These are phyloP conservation scores for Drosophila merina DNA, from an alignment of 2,888 invertebrate genomes.

Conservation along the genomic window DNA sequence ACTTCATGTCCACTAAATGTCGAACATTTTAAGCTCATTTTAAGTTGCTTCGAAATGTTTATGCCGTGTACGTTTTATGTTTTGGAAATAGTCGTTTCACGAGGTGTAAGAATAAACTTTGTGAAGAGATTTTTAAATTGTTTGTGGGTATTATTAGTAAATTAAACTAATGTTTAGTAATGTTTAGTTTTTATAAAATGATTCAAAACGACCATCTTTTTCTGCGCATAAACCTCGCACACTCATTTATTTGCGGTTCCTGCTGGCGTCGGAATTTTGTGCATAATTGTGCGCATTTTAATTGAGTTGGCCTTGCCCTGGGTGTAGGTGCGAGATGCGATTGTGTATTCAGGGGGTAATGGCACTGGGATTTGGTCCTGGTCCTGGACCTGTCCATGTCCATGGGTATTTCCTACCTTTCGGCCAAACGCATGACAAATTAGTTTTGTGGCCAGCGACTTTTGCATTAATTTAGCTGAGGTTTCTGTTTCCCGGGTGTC, in stretches of 20 bases:
- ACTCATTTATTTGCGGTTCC: conserved; percentile 28
- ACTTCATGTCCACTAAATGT: conserved; percentile 47
- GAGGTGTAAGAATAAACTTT: no score
- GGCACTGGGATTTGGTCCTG: conserved; percentile 8
- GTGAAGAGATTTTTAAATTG: no score
- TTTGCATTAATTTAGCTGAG: conserved; percentile 73
- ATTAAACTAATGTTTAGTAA: no score
- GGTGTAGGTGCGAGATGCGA: background rate
- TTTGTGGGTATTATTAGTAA: no score
- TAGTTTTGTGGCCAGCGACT: conserved; percentile 71
- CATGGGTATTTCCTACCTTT: conserved; percentile 47
- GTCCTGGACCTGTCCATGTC: conserved; percentile 2
- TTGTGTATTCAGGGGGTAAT: conserved; percentile 6
- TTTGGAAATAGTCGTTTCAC: background rate
- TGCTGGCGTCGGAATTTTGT: conserved; percentile 53
- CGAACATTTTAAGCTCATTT: conserved; percentile 48
- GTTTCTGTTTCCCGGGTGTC: conserved; percentile 44
- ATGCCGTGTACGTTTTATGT: conserved; percentile 19
- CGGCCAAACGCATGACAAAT: conserved; percentile 71
- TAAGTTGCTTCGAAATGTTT: conserved; percentile 32
- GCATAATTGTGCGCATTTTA: conserved; percentile 72
- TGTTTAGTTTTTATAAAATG: background rate
- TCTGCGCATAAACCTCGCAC: conserved; percentile 32
- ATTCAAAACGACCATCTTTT: conserved; percentile 4
- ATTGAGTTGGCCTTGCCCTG: conserved; percentile 64